These are phyloP conservation scores for Carduelis carduelis DNA, from an alignment of 2,797 vertebrate species.

Conservation along the genomic window DNA sequence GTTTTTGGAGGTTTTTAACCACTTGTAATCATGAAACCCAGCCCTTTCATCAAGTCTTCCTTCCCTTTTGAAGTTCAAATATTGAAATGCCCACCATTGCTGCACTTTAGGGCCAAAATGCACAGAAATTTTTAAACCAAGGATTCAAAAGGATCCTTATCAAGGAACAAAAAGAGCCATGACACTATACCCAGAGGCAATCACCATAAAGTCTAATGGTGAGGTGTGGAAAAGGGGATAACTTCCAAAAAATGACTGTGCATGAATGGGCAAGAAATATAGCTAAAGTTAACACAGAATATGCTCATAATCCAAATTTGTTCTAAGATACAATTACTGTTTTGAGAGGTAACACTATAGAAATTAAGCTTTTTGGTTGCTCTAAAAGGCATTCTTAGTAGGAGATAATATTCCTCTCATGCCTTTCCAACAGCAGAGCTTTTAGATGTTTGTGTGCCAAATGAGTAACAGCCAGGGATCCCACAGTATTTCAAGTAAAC, in stretches of 20 bases:
- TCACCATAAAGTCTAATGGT: background rate
- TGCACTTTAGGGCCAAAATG: background rate
- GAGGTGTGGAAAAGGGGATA: background rate
- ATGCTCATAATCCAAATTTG: background rate
- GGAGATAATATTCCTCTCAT: background rate
- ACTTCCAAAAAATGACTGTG: background rate
- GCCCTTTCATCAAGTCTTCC: background rate
- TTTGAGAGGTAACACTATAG: background rate
- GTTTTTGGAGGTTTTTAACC: rapidly evolving
- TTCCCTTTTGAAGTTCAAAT: background rate
- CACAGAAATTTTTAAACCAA: background rate
- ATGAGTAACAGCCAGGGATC: background rate
- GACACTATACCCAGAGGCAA: background rate
- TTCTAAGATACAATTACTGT: background rate
- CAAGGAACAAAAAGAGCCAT: background rate
- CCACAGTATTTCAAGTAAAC: background rate
- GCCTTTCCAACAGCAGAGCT: background rate
- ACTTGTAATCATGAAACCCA: rapidly evolving
- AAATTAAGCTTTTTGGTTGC: background rate
- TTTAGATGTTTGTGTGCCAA: background rate
- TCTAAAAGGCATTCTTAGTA: background rate
- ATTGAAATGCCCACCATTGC: background rate
- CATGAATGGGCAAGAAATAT: background rate
- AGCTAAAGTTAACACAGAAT: background rate
- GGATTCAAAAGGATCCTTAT: background rate